Evolutionary conservation across 2,888 invertebrate species (phyloP), one percentile per base, ranked within the genome.

Genomic region (Papilio elwesi): DNA sequence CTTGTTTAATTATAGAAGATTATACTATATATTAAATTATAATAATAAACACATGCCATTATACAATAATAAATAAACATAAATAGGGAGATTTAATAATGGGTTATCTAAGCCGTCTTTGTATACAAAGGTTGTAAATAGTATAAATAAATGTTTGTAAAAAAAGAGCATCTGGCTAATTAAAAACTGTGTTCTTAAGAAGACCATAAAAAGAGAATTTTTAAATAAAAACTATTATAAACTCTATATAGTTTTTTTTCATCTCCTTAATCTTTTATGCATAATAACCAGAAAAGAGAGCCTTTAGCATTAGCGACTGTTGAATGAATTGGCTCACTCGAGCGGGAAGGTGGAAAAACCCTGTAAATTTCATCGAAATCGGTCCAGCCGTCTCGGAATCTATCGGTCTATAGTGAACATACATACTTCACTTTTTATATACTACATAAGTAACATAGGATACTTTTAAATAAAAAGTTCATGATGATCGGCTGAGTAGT

Each of bases 81-180:
- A 53, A 71, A 15, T 67, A 70, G 62, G 48, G 15, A 66, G 10
- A 65, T 51, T 26, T 69, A 70, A 66, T 62, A 55, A 73, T 53
- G 52, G 55, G 65, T 73, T 73, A 43, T 66, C 15, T 70, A 70
- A 73, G 70, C 69, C 73, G 70, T 73, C 73, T 73, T 73, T 73
- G 68, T 73, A 73, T 70, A 70, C 73, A 70, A 73, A 65, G 52
- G 59, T 70, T 73, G 73, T 73, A 73, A 53, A 73, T 70, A 73
- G 26, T 38, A 62, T 67, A 70, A 73, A 62, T 16, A 6, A 11
- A 63, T 26, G 47, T 70, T 70, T 70, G 68, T 68, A 51, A 59
- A 65, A 55, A 16, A 38, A 38, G 16, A 52, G 15, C 65, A 66
- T 66, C 53, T 16, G 53, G 11, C 48, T 53, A 62, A 66, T 52